Evolutionary conservation across 1,140 invertebrate genomes (phyloP).

Genomic region (Cecropterus lyciades): DNA sequence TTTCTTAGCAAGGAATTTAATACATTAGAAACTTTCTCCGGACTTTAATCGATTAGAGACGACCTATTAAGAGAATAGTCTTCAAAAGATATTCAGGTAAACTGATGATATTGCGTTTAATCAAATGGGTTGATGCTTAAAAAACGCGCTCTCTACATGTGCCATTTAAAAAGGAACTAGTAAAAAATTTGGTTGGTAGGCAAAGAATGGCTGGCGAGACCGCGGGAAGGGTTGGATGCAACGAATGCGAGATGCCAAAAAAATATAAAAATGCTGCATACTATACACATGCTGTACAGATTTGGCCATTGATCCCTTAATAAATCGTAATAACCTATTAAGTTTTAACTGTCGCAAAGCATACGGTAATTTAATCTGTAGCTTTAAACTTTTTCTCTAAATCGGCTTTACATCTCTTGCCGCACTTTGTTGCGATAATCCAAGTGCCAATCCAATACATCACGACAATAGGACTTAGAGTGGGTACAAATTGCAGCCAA

Average conservation of each 20-base stretch:
- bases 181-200: slow-evolving; percentile 73
- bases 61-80: slow-evolving; percentile 73
- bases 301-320: slow-evolving; percentile 44
- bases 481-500: slow-evolving; percentile 80
- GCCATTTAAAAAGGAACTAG: slow-evolving; percentile 79
- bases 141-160: slow-evolving; percentile 78
- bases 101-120: slow-evolving; percentile 80
- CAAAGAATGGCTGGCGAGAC: slow-evolving; percentile 74
- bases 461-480: slow-evolving; percentile 48
- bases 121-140: slow-evolving; percentile 64
- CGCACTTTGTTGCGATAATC: background rate
- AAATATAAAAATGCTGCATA: slow-evolving; percentile 66
- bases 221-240: slow-evolving; percentile 77
- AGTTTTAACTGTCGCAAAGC: background rate
- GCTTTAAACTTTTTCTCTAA: background rate
- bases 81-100: slow-evolving; percentile 73
- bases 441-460: slow-evolving; percentile 46
- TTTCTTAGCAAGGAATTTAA: slow-evolving; percentile 11
- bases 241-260: slow-evolving; percentile 71
- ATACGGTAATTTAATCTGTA: background rate
- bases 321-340: background rate
- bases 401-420: background rate
- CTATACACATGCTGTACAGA: slow-evolving; percentile 40
- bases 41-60: slow-evolving; percentile 71
- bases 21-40: slow-evolving; percentile 41